phyloP scores from a whole-genome alignment of 2,888 invertebrate genomes.

The Abrostola tripartita region DNA sequence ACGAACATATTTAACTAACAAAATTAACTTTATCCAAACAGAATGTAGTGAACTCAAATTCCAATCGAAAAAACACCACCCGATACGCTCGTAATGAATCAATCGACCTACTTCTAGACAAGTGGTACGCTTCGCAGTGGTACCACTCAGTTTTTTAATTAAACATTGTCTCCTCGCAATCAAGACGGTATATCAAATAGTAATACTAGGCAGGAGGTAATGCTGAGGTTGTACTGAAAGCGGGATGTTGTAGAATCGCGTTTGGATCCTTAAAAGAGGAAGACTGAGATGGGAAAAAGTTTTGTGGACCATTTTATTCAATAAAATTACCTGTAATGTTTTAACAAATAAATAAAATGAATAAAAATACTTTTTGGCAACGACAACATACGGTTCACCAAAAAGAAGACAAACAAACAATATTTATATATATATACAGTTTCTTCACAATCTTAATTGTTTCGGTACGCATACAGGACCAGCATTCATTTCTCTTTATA shows the following conservation, averaged over 20 bases:
- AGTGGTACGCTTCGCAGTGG: conserved; percentile 17
- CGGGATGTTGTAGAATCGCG: conserved; percentile 14
- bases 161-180: conserved; percentile 55
- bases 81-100: conserved; percentile 23
- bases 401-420: no score
- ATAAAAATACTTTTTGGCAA: no score
- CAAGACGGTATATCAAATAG: conserved; percentile 56
- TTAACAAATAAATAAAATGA: no score
- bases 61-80: conserved; percentile 16
- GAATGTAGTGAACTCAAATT: neutral
- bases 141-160: conserved; percentile 51
- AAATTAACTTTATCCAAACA: neutral
- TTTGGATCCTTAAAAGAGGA: no score
- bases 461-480: no score
- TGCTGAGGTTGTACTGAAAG: conserved; percentile 16
- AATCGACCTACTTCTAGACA: conserved; percentile 29
- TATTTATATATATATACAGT: no score
- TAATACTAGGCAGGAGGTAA: conserved; percentile 33
- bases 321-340: no score
- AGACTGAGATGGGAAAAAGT: no score
- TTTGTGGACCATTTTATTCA: no score
- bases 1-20: neutral
- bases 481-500: no score
- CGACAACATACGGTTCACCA: no score
- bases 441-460: no score